Conservation (phyloP, 1,140 invertebrate species). For the Radopholus similis region DNA sequence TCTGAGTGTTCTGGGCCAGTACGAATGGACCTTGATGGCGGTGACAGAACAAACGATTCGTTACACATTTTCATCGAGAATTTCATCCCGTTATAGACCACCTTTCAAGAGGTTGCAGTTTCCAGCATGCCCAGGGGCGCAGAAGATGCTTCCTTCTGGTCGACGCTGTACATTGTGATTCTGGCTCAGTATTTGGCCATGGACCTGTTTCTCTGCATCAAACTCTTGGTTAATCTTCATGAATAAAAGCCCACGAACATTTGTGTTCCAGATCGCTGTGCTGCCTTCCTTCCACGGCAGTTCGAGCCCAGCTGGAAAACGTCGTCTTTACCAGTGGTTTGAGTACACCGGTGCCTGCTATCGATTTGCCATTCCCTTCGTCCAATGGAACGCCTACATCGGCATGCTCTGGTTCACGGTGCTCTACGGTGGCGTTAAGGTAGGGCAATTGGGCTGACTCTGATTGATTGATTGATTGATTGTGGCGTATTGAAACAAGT, state of each 20-base stretch:
- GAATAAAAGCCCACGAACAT: background rate
- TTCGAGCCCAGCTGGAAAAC: conserved; percentile 11
- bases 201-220: conserved; percentile 18
- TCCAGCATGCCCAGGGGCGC: too few species aligned
- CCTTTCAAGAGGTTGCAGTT: too few species aligned
- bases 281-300: background rate
- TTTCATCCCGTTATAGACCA: too few species aligned
- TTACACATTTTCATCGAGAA: conserved; percentile 15
- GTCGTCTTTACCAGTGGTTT: conserved; percentile 30
- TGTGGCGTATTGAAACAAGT: background rate
- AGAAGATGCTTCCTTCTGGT: conserved; percentile 22
- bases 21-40: conserved; percentile 3
- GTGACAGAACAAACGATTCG: conserved; percentile 1
- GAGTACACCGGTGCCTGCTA: conserved; percentile 28
- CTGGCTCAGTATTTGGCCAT: conserved; percentile 28
- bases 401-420: conserved; percentile 16
- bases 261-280: background rate
- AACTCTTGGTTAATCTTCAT: conserved; percentile 13
- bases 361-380: conserved; percentile 21
- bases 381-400: conserved; percentile 30
- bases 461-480: background rate
- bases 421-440: conserved; percentile 25
- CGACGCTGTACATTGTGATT: conserved; percentile 19
- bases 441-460: conserved; percentile 3
- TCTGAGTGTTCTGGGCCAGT: conserved; percentile 4